Percentiles rank a stretch among this genome's conserved stretches.
These are phyloP conservation scores for Calliscelio sp. DNA, from an alignment of 2,888 invertebrate species.

Conservation along the genomic window DNA sequence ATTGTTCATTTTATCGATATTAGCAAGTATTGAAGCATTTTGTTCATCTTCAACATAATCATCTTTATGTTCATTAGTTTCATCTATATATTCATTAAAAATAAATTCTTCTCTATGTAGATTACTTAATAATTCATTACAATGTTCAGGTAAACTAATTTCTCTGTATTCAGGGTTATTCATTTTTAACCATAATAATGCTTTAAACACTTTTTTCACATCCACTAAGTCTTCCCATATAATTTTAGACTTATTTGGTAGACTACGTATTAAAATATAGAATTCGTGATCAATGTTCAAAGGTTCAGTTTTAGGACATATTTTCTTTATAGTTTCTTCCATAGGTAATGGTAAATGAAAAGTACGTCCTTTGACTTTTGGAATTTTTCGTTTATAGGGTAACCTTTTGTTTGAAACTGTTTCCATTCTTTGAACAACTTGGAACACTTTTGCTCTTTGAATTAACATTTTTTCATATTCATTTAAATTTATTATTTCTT, in stretches of 20 bases:
- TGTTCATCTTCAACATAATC: too few relatives aligned
- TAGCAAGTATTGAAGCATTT: too few relatives aligned
- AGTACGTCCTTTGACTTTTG: constrained; percentile 6
- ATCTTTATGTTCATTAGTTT: neutral
- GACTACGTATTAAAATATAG: constrained; percentile 7
- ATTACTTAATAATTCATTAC: too few relatives aligned
- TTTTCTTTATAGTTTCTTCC: constrained; percentile 78
- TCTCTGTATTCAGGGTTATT: constrained; percentile 78
- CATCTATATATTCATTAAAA: neutral
- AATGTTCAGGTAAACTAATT: constrained; percentile 73
- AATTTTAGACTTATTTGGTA: constrained; percentile 16
- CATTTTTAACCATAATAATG: constrained; percentile 78
- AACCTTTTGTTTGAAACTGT: neutral
- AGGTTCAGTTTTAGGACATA: constrained; percentile 76
- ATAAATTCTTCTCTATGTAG: too few relatives aligned
- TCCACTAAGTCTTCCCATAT: constrained; percentile 8
- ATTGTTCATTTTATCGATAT: too few relatives aligned
- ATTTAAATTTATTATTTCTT: constrained; percentile 41
- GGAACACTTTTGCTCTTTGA: constrained; percentile 49
- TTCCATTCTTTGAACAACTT: constrained; percentile 75
- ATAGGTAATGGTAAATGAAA: constrained; percentile 25
- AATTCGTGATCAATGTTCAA: constrained; percentile 72
- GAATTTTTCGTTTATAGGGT: neutral
- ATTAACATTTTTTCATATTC: constrained; percentile 49
- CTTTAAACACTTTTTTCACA: constrained; percentile 65